Conservation (phyloP, 1,140 invertebrate genomes). For the Diabrotica undecimpunctata region DNA sequence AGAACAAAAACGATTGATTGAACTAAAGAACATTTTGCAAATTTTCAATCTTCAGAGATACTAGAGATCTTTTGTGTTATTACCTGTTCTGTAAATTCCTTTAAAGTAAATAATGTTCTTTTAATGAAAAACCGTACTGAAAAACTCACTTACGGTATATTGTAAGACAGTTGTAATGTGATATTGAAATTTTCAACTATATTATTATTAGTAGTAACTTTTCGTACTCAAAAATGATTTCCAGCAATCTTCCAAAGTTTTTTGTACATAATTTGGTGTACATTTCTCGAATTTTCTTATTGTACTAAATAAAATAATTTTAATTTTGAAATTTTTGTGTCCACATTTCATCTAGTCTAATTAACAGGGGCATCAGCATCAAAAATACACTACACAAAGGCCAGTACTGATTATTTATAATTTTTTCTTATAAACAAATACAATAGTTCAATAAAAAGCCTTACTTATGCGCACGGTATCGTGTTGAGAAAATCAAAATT, state of each 20-base stretch:
- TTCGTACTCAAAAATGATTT: constrained; percentile 19
- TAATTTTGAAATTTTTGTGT: constrained; percentile 26
- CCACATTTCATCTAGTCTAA: constrained; percentile 26
- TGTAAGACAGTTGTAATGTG: constrained; percentile 2
- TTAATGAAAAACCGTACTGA: too few relatives aligned
- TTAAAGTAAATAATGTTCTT: too few relatives aligned
- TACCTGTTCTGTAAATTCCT: too few relatives aligned
- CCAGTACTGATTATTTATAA: constrained; percentile 18
- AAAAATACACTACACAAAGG: constrained; percentile 14
- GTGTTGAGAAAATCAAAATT: constrained; percentile 11
- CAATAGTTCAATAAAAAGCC: constrained; percentile 17
- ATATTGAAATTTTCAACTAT: constrained; percentile 1
- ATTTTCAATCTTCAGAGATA: too few relatives aligned
- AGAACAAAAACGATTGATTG: too few relatives aligned
- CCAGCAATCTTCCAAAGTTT: constrained; percentile 28
- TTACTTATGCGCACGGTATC: constrained; percentile 4
- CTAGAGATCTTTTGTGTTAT: too few relatives aligned
- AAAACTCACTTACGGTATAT: background rate
- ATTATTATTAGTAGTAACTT: constrained; percentile 10
- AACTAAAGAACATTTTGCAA: too few relatives aligned
- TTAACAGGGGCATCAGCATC: constrained; percentile 30
- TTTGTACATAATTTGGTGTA: constrained; percentile 29
- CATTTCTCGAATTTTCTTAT: constrained; percentile 15
- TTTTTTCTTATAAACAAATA: constrained; percentile 9
- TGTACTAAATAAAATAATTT: constrained; percentile 22